phyloP scores from a whole-genome alignment of 64 coral and sea anemone species.

The Pocillopora verrucosa region DNA sequence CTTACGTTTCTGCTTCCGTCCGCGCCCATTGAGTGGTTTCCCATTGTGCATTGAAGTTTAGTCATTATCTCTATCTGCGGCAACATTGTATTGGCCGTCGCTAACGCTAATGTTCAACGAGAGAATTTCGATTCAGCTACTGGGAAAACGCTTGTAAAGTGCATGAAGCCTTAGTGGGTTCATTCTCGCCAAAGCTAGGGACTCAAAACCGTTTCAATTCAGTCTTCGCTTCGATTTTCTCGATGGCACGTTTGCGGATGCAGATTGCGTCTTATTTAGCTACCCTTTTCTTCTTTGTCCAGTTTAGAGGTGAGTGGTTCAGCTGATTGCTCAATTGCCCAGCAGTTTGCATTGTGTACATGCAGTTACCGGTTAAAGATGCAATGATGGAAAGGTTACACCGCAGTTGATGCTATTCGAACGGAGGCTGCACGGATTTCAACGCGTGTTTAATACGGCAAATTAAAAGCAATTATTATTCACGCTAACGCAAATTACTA shows the following conservation, averaged over 20 bases:
- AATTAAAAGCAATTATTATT: constrained; percentile 18
- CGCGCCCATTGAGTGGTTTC: constrained; percentile 1
- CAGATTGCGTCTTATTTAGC: neutral
- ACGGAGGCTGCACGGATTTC: neutral
- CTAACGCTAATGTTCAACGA: neutral
- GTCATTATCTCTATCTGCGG: constrained; percentile 12
- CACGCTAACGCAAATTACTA: neutral
- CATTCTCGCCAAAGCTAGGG: neutral
- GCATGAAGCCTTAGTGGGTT: neutral
- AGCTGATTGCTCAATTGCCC: neutral
- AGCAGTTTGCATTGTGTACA: neutral
- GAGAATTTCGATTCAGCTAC: neutral
- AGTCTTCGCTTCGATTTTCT: neutral
- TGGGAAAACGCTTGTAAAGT: neutral
- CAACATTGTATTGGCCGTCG: neutral
- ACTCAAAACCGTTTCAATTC: neutral
- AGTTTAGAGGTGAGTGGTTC: neutral
- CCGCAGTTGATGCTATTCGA: neutral
- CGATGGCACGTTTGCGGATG: neutral
- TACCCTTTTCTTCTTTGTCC: neutral
- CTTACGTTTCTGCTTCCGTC: constrained; percentile 28
- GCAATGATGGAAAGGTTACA: neutral
- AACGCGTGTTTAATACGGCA: neutral
- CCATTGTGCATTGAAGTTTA: neutral
- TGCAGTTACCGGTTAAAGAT: neutral